phyloP scores from a whole-genome alignment of 2,113 vertebrate genomes.

The Syngnathus typhle region DNA sequence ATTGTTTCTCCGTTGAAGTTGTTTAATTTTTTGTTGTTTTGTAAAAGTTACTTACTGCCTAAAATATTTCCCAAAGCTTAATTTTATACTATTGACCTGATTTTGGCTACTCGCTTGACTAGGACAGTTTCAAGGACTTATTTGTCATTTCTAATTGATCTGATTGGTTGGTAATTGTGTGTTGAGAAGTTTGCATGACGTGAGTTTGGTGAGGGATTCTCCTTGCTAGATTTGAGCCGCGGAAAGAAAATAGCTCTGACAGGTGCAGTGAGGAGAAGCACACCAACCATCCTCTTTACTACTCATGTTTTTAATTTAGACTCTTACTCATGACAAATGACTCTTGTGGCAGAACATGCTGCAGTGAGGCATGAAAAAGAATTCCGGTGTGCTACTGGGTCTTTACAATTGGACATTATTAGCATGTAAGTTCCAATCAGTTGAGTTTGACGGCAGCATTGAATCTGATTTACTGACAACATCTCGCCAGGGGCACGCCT shows the following conservation, averaged over 20 bases:
- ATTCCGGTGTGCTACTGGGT: not conserved
- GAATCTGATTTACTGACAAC: constrained; percentile 16
- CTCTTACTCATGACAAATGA: constrained; percentile 47
- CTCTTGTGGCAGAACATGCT: constrained; percentile 1
- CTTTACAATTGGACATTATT: not conserved
- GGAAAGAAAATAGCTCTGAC: constrained; percentile 52
- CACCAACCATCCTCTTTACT: constrained; percentile 26
- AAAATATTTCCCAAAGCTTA: not conserved
- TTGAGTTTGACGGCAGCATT: not conserved
- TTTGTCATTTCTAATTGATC: constrained; percentile 16
- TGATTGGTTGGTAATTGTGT: constrained; percentile 2
- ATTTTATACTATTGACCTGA: not conserved
- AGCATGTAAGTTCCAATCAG: not conserved
- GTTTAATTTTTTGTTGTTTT: not conserved
- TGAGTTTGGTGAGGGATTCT: constrained; percentile 63
- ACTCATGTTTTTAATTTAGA: constrained; percentile 65
- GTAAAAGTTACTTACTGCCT: not conserved
- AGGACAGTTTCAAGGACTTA: constrained; percentile 5
- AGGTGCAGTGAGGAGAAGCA: constrained; percentile 52
- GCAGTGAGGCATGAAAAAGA: not conserved
- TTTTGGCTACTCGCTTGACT: not conserved
- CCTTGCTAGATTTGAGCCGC: constrained; percentile 46
- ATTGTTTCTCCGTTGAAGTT: not conserved
- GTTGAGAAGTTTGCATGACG: constrained; percentile 18
- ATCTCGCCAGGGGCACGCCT: constrained; percentile 9